phyloP scores from a whole-genome alignment of 2,113 vertebrate genomes.

The Noctilio leporinus region DNA sequence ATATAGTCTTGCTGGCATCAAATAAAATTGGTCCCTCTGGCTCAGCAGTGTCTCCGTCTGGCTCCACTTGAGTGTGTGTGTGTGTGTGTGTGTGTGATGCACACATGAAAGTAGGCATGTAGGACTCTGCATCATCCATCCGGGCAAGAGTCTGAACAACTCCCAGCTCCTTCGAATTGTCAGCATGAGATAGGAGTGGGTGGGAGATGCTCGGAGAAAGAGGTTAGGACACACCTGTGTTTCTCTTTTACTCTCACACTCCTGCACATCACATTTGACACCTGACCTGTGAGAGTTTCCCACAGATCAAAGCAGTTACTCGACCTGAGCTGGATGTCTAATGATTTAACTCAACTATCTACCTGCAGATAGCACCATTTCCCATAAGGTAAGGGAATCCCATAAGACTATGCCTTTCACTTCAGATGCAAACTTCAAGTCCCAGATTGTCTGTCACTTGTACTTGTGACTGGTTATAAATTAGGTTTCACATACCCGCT shows the following conservation, averaged over 20 bases:
- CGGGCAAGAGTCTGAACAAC: neutral
- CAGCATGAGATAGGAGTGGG: neutral
- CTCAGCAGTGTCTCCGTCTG: conserved; percentile 18
- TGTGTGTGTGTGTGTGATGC: neutral
- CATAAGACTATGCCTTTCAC: neutral
- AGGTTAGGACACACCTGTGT: neutral
- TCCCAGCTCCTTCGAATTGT: neutral
- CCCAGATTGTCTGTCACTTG: neutral
- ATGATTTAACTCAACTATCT: neutral
- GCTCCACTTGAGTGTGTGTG: neutral
- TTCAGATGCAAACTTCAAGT: neutral
- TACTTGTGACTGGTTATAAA: neutral
- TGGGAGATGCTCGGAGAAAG: neutral
- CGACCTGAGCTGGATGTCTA: neutral
- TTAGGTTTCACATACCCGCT: neutral
- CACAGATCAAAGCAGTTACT: neutral
- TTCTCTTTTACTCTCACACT: neutral
- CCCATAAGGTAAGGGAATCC: neutral
- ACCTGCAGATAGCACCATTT: neutral
- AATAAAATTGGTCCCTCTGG: conserved; percentile 74
- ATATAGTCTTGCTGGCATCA: conserved; percentile 62
- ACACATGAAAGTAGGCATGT: neutral
- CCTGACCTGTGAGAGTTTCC: neutral
- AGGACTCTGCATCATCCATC: neutral
- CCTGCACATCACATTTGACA: neutral